These are phyloP conservation scores for Graphium colonna DNA, from an alignment of 2,888 invertebrate genomes.

Conservation along the genomic window DNA sequence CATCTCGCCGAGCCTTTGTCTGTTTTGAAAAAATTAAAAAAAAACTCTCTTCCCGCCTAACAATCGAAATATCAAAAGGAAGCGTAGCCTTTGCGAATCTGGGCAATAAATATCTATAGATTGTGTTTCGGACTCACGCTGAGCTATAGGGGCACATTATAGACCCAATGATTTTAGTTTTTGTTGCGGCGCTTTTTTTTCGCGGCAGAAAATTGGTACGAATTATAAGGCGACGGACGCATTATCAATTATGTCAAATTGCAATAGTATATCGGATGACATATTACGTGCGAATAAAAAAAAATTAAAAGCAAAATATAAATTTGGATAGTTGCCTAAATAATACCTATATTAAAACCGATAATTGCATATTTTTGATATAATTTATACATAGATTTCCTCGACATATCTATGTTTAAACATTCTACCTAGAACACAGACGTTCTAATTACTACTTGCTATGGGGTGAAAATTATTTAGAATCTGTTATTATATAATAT, in stretches of 20 bases:
- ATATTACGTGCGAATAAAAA: not conserved
- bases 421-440: no score
- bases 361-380: no score
- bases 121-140: conserved; percentile 77
- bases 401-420: no score
- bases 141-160: conserved; percentile 78
- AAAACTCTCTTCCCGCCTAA: conserved; percentile 49
- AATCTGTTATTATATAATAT: no score
- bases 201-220: conserved; percentile 14
- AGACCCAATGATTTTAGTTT: conserved; percentile 58
- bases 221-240: conserved; percentile 7
- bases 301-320: no score
- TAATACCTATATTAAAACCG: no score
- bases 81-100: conserved; percentile 74
- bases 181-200: conserved; percentile 34
- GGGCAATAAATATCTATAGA: conserved; percentile 77
- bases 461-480: no score
- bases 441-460: no score
- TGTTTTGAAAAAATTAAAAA: conserved; percentile 31
- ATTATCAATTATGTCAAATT: conserved; percentile 28
- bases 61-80: conserved; percentile 61
- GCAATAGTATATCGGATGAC: not conserved
- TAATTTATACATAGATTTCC: no score
- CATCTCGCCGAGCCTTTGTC: conserved; percentile 67
- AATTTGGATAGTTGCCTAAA: no score